A percentile compares a stretch with the other conserved stretches of the same genome.
phyloP scores from a whole-genome alignment of 2,113 vertebrate genomes.

The Amphilophus citrinellus region DNA sequence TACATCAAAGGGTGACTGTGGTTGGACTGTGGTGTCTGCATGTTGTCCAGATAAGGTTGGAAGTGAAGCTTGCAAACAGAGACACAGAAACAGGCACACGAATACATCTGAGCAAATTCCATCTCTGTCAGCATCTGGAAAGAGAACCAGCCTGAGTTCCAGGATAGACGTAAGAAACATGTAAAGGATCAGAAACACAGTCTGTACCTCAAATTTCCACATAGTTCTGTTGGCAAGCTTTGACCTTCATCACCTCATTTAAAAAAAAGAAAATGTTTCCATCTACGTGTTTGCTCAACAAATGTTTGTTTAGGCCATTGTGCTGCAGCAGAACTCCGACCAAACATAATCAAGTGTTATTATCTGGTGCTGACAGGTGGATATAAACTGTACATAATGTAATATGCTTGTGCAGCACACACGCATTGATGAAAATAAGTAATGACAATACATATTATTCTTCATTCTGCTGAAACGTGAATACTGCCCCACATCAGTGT shows the following conservation, averaged over 20 bases:
- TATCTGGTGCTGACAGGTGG: constrained; percentile 30
- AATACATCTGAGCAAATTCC: constrained; percentile 20
- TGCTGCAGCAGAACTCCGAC: neutral
- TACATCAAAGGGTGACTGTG: constrained; percentile 36
- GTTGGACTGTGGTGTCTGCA: constrained; percentile 14
- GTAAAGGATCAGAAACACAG: neutral
- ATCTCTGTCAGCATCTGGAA: neutral
- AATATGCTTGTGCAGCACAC: neutral
- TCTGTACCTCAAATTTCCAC: neutral
- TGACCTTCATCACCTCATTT: neutral
- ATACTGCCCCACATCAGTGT: neutral
- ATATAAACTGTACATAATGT: neutral
- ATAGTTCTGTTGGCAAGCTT: neutral
- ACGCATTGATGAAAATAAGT: neutral
- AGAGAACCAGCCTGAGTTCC: neutral
- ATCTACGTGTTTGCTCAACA: constrained; percentile 27
- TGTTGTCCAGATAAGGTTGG: constrained; percentile 51
- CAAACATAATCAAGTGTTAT: constrained; percentile 29
- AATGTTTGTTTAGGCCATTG: constrained; percentile 8
- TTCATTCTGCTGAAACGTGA: neutral
- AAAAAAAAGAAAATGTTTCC: constrained; percentile 29
- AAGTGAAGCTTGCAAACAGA: constrained; percentile 4
- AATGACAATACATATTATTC: neutral
- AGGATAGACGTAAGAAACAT: neutral
- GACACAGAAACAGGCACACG: neutral